Conservation (phyloP, 2,888 invertebrate species). For the Aromia moschata region DNA sequence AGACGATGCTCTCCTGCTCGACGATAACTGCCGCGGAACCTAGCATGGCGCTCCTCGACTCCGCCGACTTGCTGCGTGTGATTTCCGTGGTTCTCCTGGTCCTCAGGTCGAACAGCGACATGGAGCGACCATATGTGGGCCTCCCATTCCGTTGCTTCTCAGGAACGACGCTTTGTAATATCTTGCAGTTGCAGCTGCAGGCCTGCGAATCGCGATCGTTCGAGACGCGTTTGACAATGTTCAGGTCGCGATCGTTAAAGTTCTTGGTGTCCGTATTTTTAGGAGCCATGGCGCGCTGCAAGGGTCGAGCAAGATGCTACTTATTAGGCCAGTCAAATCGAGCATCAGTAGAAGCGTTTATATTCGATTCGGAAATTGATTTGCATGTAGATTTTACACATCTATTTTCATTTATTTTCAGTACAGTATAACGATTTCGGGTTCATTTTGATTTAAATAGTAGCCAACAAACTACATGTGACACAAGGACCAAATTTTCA, state of each 20-base stretch:
- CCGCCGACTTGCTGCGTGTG: constrained; percentile 27
- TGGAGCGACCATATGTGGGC: constrained; percentile 48
- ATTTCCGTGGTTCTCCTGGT: constrained; percentile 28
- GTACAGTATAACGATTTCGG: too few relatives aligned
- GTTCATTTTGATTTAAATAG: too few relatives aligned
- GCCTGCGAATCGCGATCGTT: constrained; percentile 36
- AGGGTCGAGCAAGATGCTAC: background rate
- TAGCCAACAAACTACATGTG: too few relatives aligned
- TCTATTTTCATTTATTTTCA: too few relatives aligned
- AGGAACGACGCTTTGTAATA: constrained; percentile 29
- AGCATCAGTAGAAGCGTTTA: too few relatives aligned
- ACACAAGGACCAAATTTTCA: too few relatives aligned
- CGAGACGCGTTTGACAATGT: constrained; percentile 38
- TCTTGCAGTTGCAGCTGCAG: constrained; percentile 36
- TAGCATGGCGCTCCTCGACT: constrained; percentile 33
- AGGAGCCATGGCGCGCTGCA: constrained; percentile 42
- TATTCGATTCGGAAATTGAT: too few relatives aligned
- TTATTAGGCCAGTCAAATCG: background rate
- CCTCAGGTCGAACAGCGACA: constrained; percentile 52
- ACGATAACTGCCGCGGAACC: constrained; percentile 35
- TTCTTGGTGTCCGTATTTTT: constrained; percentile 36
- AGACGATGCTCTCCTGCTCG: constrained; percentile 23
- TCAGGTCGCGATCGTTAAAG: constrained; percentile 35
- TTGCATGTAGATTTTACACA: too few relatives aligned
- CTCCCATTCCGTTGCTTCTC: constrained; percentile 33